These are phyloP conservation scores for Gambusia yucatana DNA, from an alignment of 2,797 vertebrate genomes.

Conservation along the genomic window DNA sequence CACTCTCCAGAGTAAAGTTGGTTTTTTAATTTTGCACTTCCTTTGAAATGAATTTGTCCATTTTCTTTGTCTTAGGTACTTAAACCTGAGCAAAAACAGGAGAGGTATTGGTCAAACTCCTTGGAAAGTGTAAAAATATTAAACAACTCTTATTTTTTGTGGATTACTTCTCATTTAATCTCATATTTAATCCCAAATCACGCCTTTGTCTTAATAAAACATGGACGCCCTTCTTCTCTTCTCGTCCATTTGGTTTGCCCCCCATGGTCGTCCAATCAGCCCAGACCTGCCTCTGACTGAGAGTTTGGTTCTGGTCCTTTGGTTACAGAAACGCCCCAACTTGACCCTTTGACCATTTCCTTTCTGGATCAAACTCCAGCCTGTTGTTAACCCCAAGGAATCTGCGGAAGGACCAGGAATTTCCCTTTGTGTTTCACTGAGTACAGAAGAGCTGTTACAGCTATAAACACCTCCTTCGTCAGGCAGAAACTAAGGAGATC, in stretches of 20 bases:
- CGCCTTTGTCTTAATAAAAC: neutral
- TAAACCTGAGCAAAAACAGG: neutral
- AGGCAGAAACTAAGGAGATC: too few relatives aligned
- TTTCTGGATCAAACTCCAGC: slow-evolving; percentile 47
- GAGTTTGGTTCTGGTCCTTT: neutral
- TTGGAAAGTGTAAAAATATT: neutral
- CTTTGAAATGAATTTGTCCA: too few relatives aligned
- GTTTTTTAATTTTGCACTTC: too few relatives aligned
- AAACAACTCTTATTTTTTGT: neutral
- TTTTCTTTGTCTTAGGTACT: too few relatives aligned
- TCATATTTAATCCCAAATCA: neutral
- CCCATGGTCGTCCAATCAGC: neutral
- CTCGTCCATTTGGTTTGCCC: neutral
- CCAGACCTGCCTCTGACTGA: neutral
- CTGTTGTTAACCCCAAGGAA: neutral
- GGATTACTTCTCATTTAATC: neutral
- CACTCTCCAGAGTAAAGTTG: too few relatives aligned
- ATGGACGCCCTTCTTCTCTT: neutral
- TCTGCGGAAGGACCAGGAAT: slow-evolving; percentile 42
- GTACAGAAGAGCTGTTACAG: neutral
- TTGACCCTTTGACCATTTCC: slow-evolving; percentile 54
- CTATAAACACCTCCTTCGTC: too few relatives aligned
- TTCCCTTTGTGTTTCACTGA: neutral
- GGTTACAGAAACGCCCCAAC: slow-evolving; percentile 25
- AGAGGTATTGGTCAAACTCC: neutral